Evolutionary conservation across 2,888 invertebrate genomes (phyloP).

Genomic region (Pseudococcus jackbeardsleyi): DNA sequence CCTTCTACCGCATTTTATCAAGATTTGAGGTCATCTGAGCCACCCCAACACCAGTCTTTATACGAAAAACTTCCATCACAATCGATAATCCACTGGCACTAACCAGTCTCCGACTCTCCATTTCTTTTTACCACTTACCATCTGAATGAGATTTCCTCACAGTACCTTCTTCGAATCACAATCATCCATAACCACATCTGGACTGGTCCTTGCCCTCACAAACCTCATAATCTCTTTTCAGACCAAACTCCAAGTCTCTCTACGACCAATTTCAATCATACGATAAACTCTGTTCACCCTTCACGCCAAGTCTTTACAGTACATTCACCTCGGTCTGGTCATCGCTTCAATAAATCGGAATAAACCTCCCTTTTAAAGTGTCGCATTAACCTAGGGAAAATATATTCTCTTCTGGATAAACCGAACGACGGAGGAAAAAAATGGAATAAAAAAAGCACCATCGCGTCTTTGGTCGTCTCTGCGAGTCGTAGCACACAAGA

Average conservation of each 20-base stretch:
- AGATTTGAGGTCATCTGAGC: no score
- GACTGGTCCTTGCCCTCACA: neutral
- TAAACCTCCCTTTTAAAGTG: conserved; percentile 22
- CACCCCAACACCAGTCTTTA: no score
- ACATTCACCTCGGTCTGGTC: conserved; percentile 2
- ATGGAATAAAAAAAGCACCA: conserved; percentile 19
- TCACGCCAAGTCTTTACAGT: neutral
- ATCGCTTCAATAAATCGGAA: conserved; percentile 12
- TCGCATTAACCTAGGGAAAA: conserved; percentile 4
- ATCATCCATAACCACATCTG: neutral
- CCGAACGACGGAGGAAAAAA: neutral
- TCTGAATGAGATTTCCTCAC: no score
- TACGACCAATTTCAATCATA: neutral
- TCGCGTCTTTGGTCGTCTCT: neutral
- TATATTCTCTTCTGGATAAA: neutral
- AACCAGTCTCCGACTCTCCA: no score
- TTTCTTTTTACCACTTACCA: no score
- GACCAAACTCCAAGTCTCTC: neutral
- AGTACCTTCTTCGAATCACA: no score
- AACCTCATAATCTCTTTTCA: neutral
- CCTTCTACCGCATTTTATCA: no score
- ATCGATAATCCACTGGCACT: no score
- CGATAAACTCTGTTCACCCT: neutral
- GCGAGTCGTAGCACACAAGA: neutral
- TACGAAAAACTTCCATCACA: no score